Evolutionary conservation across 2,888 invertebrate genomes (phyloP).

Genomic region (Petrophora chlorosata): DNA sequence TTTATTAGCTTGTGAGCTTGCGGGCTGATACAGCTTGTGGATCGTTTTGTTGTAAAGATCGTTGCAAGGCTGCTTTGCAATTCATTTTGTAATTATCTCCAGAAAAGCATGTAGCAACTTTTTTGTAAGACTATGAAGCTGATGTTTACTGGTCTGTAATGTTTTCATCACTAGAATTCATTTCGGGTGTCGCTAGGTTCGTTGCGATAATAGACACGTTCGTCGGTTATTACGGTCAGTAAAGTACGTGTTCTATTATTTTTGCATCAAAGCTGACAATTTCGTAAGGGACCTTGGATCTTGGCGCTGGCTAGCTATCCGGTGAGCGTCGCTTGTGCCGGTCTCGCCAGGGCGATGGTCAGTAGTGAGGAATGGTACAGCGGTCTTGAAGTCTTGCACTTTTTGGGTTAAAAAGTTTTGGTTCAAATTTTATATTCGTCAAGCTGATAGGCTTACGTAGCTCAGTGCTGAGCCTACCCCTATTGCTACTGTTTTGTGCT

Average conservation of each 20-base stretch:
- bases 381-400: too few species aligned
- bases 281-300: slow-evolving; percentile 40
- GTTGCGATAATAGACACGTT: slow-evolving; percentile 53
- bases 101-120: slow-evolving; percentile 1
- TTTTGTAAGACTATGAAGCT: slow-evolving; percentile 1
- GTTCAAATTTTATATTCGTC: too few species aligned
- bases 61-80: background rate
- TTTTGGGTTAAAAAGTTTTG: too few species aligned
- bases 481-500: too few species aligned
- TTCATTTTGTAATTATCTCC: background rate
- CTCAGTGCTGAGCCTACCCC: too few species aligned
- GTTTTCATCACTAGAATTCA: slow-evolving; percentile 23
- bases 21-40: too few species aligned
- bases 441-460: too few species aligned
- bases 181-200: slow-evolving; percentile 22
- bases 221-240: slow-evolving; percentile 45
- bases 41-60: background rate
- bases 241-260: slow-evolving; percentile 65
- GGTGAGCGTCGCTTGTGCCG: slow-evolving; percentile 24
- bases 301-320: slow-evolving; percentile 17
- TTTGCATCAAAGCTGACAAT: slow-evolving; percentile 61
- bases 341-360: too few species aligned
- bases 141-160: slow-evolving; percentile 5
- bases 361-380: too few species aligned
- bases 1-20: too few species aligned